Base-by-base conservation (phyloP, 2,113 vertebrate genomes). In the Gadus chalcogrammus region DNA sequence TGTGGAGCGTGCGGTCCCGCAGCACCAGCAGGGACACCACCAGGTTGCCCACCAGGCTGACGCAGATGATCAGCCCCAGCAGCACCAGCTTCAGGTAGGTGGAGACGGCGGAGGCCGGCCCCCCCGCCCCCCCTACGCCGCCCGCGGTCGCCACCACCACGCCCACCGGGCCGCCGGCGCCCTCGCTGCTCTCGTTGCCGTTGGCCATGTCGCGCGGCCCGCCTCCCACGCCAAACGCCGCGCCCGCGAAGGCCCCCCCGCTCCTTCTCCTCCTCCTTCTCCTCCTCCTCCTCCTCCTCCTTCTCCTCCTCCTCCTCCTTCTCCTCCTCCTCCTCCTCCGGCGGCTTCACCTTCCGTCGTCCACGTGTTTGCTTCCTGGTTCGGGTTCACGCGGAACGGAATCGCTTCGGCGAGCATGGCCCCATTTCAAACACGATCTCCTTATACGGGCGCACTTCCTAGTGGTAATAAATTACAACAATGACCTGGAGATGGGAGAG, bases 1-100 rank as follows among this genome's bases (percentile, higher is more conserved):
- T 95, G 89, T 95, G 94, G 79, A 96, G 87, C 73, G 92, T 87
- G 69, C 92, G 91, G 88, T 96, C 94, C 82, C 94, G 88, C 79
- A 96, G 88, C 48, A 96, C 92, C 58, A 95, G 89, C 88, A 96
- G 80, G 11, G 94, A 95, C 63, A 95, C 91, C 81, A 95, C 88
- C 69, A 95, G 85, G 70, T 96, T 96, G 59, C 94, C 94, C 0
- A 92, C 91, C 65, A 96, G 90, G 84, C 94, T 95, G 80, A 94
- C 89, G 62, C 93, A 94, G 85, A 96, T 96, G 79, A 95, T 96
- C 79, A 94, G 82, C 67, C 94, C 94, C 78, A 95, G 85, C 20
- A 95, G 91, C 74, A 94, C 88, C 82, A 96, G 89, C 83, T 95
- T 96, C 75, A 94, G 85, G 18, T 94, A 95, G 70, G 94, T 94